phyloP scores from a whole-genome alignment of 2,888 invertebrate genomes.

The Meiosimyza platycephala region DNA sequence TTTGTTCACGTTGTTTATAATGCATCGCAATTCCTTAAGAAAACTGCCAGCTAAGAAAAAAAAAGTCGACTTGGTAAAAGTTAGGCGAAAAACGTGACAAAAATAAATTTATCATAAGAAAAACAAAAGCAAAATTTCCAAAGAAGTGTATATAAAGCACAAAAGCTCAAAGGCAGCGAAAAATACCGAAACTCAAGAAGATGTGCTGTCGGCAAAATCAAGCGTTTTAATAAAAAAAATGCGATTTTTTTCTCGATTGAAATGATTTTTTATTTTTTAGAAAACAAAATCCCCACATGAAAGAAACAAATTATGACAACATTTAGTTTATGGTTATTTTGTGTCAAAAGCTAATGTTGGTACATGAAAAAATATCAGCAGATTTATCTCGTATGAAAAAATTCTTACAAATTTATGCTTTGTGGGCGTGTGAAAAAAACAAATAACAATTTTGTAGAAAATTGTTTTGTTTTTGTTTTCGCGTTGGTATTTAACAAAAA shows the following conservation, averaged over 20 bases:
- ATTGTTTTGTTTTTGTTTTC: conserved; percentile 2
- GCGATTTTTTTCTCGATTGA: neutral
- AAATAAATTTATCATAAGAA: neutral
- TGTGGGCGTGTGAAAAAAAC: conserved; percentile 14
- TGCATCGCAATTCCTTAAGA: neutral
- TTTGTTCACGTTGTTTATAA: conserved; percentile 7
- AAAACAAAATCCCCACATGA: neutral
- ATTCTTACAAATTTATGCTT: conserved; percentile 20
- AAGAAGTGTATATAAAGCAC: neutral
- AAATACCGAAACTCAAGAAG: neutral
- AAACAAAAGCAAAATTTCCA: neutral
- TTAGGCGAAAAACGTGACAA: conserved; percentile 3
- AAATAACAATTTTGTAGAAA: conserved; percentile 2
- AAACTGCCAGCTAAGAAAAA: neutral
- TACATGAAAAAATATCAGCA: too few species aligned
- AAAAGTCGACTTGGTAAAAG: neutral
- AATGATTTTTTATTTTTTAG: neutral
- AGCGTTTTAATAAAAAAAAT: too few species aligned
- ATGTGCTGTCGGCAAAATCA: neutral
- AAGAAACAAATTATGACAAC: neutral
- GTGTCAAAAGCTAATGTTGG: neutral
- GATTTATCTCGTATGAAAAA: neutral
- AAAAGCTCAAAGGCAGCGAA: neutral
- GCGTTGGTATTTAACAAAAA: too few species aligned
- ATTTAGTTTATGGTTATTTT: conserved; percentile 10